These are phyloP conservation scores for Ceratitis capitata DNA, from an alignment of 1,140 invertebrate species.

Conservation along the genomic window DNA sequence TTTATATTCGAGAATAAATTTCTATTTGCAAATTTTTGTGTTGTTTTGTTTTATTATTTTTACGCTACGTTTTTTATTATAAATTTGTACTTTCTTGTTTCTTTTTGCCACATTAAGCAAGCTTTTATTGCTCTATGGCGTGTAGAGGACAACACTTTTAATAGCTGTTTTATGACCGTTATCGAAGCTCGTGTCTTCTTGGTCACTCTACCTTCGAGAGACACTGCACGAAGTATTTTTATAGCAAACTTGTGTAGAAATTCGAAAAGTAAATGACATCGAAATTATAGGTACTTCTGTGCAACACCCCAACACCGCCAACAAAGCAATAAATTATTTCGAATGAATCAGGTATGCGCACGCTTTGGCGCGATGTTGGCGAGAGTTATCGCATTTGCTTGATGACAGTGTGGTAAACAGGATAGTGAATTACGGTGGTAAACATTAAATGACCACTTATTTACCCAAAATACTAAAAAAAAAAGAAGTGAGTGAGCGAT, in stretches of 20 bases:
- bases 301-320: background rate
- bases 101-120: too few species aligned
- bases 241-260: background rate
- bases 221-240: background rate
- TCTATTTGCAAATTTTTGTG: too few species aligned
- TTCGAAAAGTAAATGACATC: background rate
- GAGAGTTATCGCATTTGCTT: background rate
- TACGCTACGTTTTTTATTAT: too few species aligned
- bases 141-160: background rate
- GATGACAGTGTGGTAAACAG: background rate
- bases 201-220: too few species aligned
- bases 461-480: background rate
- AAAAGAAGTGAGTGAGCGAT: background rate
- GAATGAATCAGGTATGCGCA: background rate
- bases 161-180: background rate
- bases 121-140: too few species aligned
- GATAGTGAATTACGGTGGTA: background rate
- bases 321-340: background rate
- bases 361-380: background rate
- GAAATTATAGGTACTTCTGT: background rate
- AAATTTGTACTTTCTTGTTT: too few species aligned
- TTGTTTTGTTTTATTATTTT: too few species aligned
- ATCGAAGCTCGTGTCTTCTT: background rate
- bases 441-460: constrained; percentile 6
- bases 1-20: too few species aligned